These are phyloP conservation scores for Papilio aristodemus DNA, from an alignment of 1,140 invertebrate species.

Conservation along the genomic window DNA sequence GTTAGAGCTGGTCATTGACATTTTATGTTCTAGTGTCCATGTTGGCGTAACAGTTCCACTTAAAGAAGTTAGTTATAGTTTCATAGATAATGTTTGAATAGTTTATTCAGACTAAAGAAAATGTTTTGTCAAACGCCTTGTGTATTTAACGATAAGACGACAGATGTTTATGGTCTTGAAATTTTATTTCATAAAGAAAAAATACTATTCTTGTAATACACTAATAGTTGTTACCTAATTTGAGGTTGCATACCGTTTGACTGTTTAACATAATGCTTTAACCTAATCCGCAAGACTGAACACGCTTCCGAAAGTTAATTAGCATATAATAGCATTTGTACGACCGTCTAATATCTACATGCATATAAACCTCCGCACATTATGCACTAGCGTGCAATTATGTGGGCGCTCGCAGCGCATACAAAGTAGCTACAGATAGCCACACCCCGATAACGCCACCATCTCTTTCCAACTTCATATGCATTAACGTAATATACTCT, in stretches of 20 bases:
- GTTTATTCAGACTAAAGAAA: not conserved
- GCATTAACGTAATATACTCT: conserved; percentile 48
- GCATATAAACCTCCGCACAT: conserved; percentile 48
- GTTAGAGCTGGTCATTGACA: conserved; percentile 54
- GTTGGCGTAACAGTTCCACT: conserved; percentile 17
- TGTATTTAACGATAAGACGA: not conserved
- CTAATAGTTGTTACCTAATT: not conserved
- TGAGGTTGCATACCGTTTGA: conserved; percentile 13
- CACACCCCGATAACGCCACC: conserved; percentile 68
- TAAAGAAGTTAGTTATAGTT: not conserved
- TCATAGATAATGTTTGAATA: conserved; percentile 1
- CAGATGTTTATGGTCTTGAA: not conserved
- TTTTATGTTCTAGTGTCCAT: conserved; percentile 40
- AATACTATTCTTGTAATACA: not conserved
- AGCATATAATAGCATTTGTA: conserved; percentile 63
- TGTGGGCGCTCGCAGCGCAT: conserved; percentile 58
- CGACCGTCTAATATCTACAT: conserved; percentile 46
- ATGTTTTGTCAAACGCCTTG: not conserved
- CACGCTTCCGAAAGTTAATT: conserved; percentile 60
- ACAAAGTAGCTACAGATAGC: conserved; percentile 70
- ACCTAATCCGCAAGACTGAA: conserved; percentile 50
- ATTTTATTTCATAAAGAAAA: not conserved
- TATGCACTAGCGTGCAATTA: conserved; percentile 63
- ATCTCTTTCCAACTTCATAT: conserved; percentile 59
- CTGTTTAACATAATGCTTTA: conserved; percentile 39